Evolutionary conservation across 2,888 invertebrate species (phyloP).

Genomic region (Caenorhabditis sp.): DNA sequence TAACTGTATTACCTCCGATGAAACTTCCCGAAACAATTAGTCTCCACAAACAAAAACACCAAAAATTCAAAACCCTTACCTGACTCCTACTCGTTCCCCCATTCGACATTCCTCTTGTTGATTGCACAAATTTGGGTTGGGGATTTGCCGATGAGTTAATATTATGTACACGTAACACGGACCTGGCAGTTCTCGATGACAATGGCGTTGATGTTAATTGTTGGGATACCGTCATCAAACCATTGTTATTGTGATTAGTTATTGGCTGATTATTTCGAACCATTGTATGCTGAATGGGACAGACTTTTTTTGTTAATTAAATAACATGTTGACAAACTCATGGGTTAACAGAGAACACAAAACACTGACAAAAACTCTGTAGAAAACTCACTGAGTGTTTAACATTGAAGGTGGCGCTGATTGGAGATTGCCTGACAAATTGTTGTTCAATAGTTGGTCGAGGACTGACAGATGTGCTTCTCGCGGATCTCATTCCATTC

Average conservation of each 20-base stretch:
- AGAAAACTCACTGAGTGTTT: slow-evolving; percentile 32
- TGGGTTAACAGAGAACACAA: no score
- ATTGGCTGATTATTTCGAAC: background rate
- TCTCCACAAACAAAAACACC: no score
- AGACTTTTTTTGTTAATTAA: no score
- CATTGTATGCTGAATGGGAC: background rate
- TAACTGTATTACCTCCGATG: no score
- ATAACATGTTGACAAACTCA: no score
- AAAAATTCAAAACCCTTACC: background rate
- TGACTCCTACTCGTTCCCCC: background rate
- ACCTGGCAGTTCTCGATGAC: slow-evolving; percentile 20
- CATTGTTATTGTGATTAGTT: background rate
- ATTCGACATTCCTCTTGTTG: background rate
- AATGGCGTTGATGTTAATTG: slow-evolving; percentile 16
- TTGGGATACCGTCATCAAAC: background rate
- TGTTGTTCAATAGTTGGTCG: slow-evolving; percentile 24
- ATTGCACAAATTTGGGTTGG: background rate
- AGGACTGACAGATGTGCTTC: slow-evolving; percentile 37
- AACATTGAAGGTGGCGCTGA: slow-evolving; percentile 33
- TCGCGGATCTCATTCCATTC: slow-evolving; percentile 4
- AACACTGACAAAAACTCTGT: no score
- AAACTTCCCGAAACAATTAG: no score
- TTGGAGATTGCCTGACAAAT: slow-evolving; percentile 24
- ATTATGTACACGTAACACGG: slow-evolving; percentile 37
- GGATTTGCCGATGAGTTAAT: slow-evolving; percentile 12